A percentile compares a stretch with the other conserved stretches of the same genome.
Conservation (phyloP, 2,888 invertebrate species). For the Eupithecia pulchellata region DNA sequence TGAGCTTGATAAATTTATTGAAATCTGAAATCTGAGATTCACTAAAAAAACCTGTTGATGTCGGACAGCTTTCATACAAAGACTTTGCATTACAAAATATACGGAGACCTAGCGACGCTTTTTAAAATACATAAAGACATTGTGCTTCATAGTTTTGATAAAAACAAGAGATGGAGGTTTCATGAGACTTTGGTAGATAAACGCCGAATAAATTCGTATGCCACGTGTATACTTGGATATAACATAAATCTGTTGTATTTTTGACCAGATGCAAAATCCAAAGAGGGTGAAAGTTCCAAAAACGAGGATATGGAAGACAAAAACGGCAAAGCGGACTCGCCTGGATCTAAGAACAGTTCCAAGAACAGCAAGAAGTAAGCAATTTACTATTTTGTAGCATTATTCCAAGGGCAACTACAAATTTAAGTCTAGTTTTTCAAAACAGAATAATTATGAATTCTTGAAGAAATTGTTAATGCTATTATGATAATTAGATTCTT, state of each 20-base stretch:
- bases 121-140: too few relatives aligned
- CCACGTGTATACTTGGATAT: not conserved
- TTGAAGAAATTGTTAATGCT: not conserved
- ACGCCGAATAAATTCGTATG: not conserved
- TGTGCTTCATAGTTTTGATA: too few relatives aligned
- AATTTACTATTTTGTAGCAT: not conserved
- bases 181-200: not conserved
- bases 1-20: too few relatives aligned
- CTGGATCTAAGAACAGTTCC: conserved; percentile 47
- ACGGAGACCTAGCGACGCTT: too few relatives aligned
- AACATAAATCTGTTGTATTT: not conserved
- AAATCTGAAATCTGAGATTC: too few relatives aligned
- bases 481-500: not conserved
- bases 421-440: not conserved
- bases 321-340: conserved; percentile 62
- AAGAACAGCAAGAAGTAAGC: conserved; percentile 69
- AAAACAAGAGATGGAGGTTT: not conserved
- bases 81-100: too few relatives aligned
- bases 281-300: conserved; percentile 64
- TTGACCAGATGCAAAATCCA: conserved; percentile 61
- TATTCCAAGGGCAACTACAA: not conserved
- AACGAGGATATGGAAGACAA: conserved; percentile 60
- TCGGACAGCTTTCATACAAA: too few relatives aligned
- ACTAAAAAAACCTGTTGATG: too few relatives aligned
- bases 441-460: not conserved